Evolutionary conservation across 2,888 invertebrate genomes (phyloP), one percentile per base, ranked within the genome.

Genomic region (Tinea semifulvella): DNA sequence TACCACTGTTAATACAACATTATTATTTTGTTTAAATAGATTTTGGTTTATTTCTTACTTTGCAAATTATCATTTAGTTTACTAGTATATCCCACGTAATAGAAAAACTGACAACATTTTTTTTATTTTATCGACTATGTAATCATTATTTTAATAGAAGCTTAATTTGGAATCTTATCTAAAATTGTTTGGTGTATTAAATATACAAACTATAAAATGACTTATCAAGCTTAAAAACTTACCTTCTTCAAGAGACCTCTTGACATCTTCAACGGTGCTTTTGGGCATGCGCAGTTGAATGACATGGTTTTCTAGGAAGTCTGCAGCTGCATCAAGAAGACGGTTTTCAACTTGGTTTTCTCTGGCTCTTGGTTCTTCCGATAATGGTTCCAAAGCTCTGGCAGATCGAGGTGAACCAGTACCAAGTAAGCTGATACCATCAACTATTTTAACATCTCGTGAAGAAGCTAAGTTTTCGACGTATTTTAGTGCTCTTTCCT

Each of bases 181-280:
- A n/a, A n/a, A n/a, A n/a, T n/a, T n/a, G n/a, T n/a, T n/a, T n/a
- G n/a, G n/a, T n/a, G n/a, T n/a, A n/a, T n/a, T n/a, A 8, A 22
- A 22, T 22, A 22, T 8, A 22, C 22, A 22, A 22, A 22, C 8
- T 7, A 7, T 22, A 28, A 28, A 13, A 36, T 36, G 4, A 36
- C 14, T 36, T 14, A 28, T n/a, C 6, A 18, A 43, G 44, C n/a
- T 19, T 22, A 14, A 45, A 26, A 42, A 26, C 74, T 85, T 72
- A 92, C 92, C 91, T 88, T 92, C 92, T 55, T 91, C 92, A 54
- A 91, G 80, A 22, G 91, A 89, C 52, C 89, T 84, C 61, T 90
- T 88, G 62, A 92, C 85, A 59, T 91, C 91, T 50, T 88, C 84
- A 50, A 90, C 85, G 6, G 89, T 85, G 53, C 85, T 85, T 52